A percentile compares a stretch with the other conserved stretches of the same genome.
These are phyloP conservation scores for Chelmon rostratus DNA, from an alignment of 2,797 vertebrate genomes.

Conservation along the genomic window DNA sequence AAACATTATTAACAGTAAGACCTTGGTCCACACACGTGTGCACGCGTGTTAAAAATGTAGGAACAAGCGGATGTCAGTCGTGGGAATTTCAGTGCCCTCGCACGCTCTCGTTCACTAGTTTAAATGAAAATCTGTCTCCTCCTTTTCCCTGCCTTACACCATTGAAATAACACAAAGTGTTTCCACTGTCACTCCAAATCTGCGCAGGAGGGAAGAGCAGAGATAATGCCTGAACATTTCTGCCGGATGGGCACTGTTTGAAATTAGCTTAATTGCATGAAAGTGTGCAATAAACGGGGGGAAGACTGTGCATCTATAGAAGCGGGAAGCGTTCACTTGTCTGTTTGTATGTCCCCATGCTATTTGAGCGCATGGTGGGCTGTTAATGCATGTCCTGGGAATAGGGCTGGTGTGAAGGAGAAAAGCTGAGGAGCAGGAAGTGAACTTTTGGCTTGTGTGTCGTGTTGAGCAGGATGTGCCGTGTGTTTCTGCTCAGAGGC, in stretches of 20 bases:
- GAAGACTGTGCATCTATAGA: constrained; percentile 42
- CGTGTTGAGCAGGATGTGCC: constrained; percentile 83
- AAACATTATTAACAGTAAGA: constrained; percentile 48
- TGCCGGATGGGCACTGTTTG: constrained; percentile 51
- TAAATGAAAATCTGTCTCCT: constrained; percentile 64
- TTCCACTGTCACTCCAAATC: constrained; percentile 80
- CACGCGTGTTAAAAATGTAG: constrained; percentile 52
- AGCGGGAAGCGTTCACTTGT: constrained; percentile 68
- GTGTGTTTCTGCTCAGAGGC: constrained; percentile 85
- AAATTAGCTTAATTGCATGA: constrained; percentile 54
- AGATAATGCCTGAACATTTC: constrained; percentile 67
- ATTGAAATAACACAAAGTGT: constrained; percentile 77
- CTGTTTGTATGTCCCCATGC: constrained; percentile 69
- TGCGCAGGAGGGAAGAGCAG: constrained; percentile 65
- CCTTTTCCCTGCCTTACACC: constrained; percentile 56
- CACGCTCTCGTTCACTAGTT: constrained; percentile 62
- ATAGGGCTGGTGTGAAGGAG: constrained; percentile 78
- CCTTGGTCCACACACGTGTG: constrained; percentile 46
- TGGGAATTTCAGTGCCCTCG: constrained; percentile 76
- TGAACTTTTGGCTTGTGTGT: constrained; percentile 83
- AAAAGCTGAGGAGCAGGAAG: constrained; percentile 82
- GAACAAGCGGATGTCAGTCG: constrained; percentile 65
- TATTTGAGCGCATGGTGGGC: constrained; percentile 51
- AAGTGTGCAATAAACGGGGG: constrained; percentile 23
- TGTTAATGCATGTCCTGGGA: constrained; percentile 80